Evolutionary conservation across 2,113 vertebrate genomes (phyloP), one percentile per base, ranked within the genome.

Genomic region (Ifrita kowaldi): DNA sequence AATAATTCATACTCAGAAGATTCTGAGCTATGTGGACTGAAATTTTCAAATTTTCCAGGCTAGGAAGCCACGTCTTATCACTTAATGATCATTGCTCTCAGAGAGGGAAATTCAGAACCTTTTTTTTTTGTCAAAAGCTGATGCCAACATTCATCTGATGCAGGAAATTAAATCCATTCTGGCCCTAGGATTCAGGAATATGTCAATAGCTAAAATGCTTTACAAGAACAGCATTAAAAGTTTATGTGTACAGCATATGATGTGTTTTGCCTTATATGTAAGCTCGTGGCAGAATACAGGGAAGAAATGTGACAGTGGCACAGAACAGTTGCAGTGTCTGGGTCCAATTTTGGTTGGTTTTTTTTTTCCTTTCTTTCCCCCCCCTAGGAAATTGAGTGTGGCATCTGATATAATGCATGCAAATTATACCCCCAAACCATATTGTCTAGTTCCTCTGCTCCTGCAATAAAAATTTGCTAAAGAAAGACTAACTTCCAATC

Each of bases 401-500:
- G 13, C 20, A 75, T 78, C 60, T 59, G 35, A 64, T 78, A 78
- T 23, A 89, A 82, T 49, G 57, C 23, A 73, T 76, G 70, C 44
- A 94, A 82, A 89, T 87, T 87, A 75, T 68, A 73, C 18, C 74
- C 86, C 26, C 26, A 64, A 71, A 82, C 37, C 12, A 35, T 60
- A 49, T 46, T 49, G 28, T 78, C 53, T 94, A 12, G 1, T 69
- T 64, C 41, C n/a, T 63, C 44, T 71, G 33, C 44, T 87, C 19
- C 76, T 37, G 37, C 44, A 92, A 41, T 69, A 89, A 89, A 80
- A 83, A 84, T 71, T 52, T 81, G 11, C 70, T 78, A 17, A 75
- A 89, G 60, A 84, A 92, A 65, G 42, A 39, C 49, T 47, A 59
- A 67, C 49, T 95, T 89, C 81, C 39, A 81, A 74, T 87, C 80